phyloP scores from a whole-genome alignment of 2,797 vertebrate genomes.

The Micrastur ruficollis region DNA sequence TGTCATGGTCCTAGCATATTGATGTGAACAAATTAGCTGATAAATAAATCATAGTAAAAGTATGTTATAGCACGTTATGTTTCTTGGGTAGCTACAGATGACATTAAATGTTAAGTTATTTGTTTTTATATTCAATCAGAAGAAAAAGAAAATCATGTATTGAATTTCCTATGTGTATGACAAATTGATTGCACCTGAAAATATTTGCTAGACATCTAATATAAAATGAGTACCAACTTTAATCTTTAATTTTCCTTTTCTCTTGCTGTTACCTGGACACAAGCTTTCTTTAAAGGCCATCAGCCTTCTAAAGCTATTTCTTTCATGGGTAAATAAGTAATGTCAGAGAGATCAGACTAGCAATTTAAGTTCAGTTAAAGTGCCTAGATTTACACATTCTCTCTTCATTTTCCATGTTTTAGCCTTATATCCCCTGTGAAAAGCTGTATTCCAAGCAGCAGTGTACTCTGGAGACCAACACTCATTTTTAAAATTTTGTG shows the following conservation, averaged over 20 bases:
- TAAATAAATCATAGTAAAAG: not conserved
- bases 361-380: slow-evolving; percentile 20
- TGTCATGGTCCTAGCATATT: not conserved
- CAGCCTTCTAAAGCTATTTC: not conserved
- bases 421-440: slow-evolving; percentile 25
- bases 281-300: not conserved
- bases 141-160: not conserved
- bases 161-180: not conserved
- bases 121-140: not conserved
- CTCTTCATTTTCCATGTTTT: slow-evolving; percentile 47
- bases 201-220: not conserved
- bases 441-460: not conserved
- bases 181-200: not conserved
- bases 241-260: slow-evolving; percentile 21
- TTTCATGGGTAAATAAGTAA: slow-evolving; percentile 28
- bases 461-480: not conserved
- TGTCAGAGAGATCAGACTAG: not conserved
- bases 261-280: not conserved
- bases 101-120: not conserved
- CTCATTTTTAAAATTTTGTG: slow-evolving; percentile 32
- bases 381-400: slow-evolving; percentile 42
- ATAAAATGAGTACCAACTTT: not conserved
- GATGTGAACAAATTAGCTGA: not conserved
- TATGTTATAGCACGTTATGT: fast-evolving
- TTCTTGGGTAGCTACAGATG: not conserved